These are phyloP conservation scores for Pyrocephalus nanus DNA, from an alignment of 2,797 vertebrate species.

Conservation along the genomic window DNA sequence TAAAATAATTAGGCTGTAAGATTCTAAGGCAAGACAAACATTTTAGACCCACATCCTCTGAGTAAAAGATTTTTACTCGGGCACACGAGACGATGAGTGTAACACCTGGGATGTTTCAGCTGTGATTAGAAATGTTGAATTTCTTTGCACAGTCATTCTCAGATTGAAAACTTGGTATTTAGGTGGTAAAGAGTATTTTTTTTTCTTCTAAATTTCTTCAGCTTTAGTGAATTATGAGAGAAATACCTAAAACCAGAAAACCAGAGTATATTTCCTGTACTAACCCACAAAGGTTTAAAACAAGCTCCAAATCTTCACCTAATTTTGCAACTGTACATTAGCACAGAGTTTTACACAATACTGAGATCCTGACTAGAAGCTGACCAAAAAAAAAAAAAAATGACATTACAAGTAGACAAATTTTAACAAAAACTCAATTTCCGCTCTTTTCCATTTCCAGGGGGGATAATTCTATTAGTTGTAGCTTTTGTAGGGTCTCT, in stretches of 20 bases:
- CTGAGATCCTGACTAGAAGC: not conserved
- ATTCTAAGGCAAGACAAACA: constrained; percentile 20
- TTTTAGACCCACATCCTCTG: not conserved
- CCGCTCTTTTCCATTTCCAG: not conserved
- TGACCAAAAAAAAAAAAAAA: not conserved
- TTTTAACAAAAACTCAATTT: not conserved
- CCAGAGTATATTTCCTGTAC: not conserved
- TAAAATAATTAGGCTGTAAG: constrained; percentile 33
- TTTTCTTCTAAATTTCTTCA: not conserved
- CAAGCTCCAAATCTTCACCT: not conserved
- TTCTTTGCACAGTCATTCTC: not conserved
- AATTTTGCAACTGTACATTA: not conserved
- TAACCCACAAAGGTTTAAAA: not conserved
- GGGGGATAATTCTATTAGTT: not conserved
- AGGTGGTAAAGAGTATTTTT: not conserved
- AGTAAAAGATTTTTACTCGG: not conserved
- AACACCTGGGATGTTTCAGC: not conserved
- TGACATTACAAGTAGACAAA: not conserved
- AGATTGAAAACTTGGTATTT: not conserved
- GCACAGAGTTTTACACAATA: not conserved
- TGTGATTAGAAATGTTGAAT: not conserved
- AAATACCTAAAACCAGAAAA: not conserved
- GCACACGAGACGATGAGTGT: not conserved
- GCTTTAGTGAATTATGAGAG: not conserved
- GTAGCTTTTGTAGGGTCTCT: not conserved